These are phyloP conservation scores for Cairina moschata DNA, from an alignment of 2,113 vertebrate genomes.

Conservation along the genomic window DNA sequence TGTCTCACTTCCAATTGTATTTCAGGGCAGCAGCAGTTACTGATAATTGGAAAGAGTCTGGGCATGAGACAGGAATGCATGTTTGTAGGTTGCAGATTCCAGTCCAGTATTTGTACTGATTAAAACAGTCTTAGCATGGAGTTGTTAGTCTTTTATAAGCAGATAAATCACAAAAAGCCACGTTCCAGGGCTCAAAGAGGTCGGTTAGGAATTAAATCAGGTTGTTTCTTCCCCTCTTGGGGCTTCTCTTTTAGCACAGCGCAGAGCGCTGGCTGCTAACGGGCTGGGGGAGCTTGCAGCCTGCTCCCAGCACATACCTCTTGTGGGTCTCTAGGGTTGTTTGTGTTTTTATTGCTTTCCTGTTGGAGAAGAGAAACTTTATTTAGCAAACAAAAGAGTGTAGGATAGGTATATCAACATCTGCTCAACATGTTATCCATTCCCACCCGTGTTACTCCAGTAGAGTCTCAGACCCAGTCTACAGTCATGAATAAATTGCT, in stretches of 20 bases:
- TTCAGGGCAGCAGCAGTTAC: background rate
- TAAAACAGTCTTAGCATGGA: background rate
- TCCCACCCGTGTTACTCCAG: background rate
- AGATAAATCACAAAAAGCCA: background rate
- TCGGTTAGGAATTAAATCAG: accelerated
- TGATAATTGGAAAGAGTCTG: accelerated
- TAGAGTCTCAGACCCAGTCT: background rate
- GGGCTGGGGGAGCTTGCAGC: background rate
- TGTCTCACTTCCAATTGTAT: background rate
- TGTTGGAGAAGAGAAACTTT: background rate
- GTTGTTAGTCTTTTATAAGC: background rate
- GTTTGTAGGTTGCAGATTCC: background rate
- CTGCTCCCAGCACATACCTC: background rate
- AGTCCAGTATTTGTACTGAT: background rate
- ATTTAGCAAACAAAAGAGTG: background rate
- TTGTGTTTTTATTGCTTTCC: accelerated
- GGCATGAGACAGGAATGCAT: background rate
- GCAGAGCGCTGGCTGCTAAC: background rate
- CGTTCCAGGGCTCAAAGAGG: background rate
- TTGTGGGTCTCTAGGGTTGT: background rate
- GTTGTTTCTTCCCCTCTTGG: background rate
- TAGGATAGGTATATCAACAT: background rate
- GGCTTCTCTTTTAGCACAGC: background rate
- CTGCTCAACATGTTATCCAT: background rate
- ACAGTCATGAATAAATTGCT: background rate